Evolutionary conservation across 2,888 invertebrate species (phyloP), one percentile per base, ranked within the genome.

Genomic region (Tenthredo livida): DNA sequence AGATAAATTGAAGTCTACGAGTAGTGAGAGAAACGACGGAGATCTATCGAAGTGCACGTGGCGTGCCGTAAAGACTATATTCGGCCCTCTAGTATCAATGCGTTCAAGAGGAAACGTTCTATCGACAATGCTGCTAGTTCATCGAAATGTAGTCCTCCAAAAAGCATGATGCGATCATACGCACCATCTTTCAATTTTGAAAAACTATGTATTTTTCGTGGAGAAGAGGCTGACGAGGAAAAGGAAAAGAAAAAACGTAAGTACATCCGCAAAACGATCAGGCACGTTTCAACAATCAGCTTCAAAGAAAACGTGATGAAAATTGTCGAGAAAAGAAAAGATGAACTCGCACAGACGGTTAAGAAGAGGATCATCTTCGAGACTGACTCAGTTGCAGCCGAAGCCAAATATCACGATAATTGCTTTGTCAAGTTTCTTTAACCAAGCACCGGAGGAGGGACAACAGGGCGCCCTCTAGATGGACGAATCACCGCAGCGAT

Each of bases 391-490:
- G 88, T 90, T 86, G 89, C 89, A 89, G 88, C 89, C 85, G 88
- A 89, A 61, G 91, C 91, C 89, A 90, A 91, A 75, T 92, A 92
- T 88, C 90, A 92, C 89, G 37, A 84, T 15, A 86, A 89, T 88
- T 92, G 91, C 84, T 90, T 88, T 86, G 85, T 12, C 88, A 85
- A 84, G 29, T 92, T 92, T 84, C 78, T 91, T 84, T 91, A 86
- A 90, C 90, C 90, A 67, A 73, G 84, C 77, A 91, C 89, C 88
- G 90, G 90, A 37, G 85, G 21, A 37, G 85, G 21, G 91, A 89
- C 90, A 90, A 80, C 89, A 43, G 91, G 91, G 88, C 90, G 91
- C 90, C 91, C 90, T 88, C 50, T 90, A 91, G 88, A 88, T 85
- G 89, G 90, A 86, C 47, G 88, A 86, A 88, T 84, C 78, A 89